Base-by-base conservation (phyloP, 30 jellyfish, hydroid and myxozoan species). In the Hydractinia echinata region DNA sequence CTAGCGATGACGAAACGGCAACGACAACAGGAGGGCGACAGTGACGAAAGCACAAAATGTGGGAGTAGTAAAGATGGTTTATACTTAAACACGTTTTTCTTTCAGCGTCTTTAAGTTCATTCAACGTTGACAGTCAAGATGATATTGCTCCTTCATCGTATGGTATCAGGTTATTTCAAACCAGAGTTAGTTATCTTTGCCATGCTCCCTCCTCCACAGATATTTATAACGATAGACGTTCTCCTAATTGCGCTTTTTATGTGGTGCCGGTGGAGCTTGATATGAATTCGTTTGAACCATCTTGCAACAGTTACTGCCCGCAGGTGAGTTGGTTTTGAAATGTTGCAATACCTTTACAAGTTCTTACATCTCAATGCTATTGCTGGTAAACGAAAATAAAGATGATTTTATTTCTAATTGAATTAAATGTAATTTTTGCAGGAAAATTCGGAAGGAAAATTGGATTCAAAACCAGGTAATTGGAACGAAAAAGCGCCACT, bases 261-360 rank as follows among this genome's bases (percentile, higher is more conserved):
- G 51, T 51, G 61, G 88, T 81, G 55, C 85, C 79, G 10, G 67
- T 16, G 49, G 79, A 55, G 48, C 88, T 81, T 62, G 88, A 81
- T 69, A 81, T 55, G 72, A 81, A 81, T 67, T 10, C 72, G 10
- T 55, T 61, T 44, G 76, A 81, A 61, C 79, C 70, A 18, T 30
- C 55, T 61, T 81, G 88, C 67, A 53, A 81, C 30, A 64, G 67
- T 67, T 81, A 61, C 84, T 81, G 88, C 51, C 54, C 66, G 50
- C 62, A 52, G 68, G 83, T 74, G 20, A 19, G 69, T 64, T 7
- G 2, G 39, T 13, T 64, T 6, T 30, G 44, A 30, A 30, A 30
- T 30, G 44, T 30, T 0, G 44, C 44, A 30, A 30, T 30, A 58
- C 69, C 15, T 58, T 58, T 3, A 11, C 19, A 11, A 13, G 15